phyloP scores from a whole-genome alignment of 2,113 vertebrate species.

The Hyperopisus bebe region DNA sequence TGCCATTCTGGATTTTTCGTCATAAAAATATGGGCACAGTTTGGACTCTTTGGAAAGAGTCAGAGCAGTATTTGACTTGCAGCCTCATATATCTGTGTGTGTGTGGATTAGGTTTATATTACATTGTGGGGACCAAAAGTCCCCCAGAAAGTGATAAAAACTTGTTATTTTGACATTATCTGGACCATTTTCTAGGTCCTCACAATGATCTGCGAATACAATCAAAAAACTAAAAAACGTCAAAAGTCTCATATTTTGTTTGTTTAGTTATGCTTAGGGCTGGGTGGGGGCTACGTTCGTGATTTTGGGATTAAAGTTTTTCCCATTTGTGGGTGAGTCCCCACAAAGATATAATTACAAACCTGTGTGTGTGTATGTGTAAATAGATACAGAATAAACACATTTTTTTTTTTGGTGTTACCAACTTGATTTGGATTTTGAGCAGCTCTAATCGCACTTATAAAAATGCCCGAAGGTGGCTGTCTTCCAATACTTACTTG shows the following conservation, averaged over 20 bases:
- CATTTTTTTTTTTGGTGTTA: background rate
- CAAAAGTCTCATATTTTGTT: too few relatives aligned
- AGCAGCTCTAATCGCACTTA: background rate
- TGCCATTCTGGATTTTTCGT: background rate
- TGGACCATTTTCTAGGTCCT: too few relatives aligned
- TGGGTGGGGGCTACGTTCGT: too few relatives aligned
- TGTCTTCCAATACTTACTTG: background rate
- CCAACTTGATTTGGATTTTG: background rate
- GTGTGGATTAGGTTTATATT: background rate
- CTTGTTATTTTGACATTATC: too few relatives aligned
- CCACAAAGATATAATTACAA: background rate
- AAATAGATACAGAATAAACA: background rate
- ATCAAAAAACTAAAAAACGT: too few relatives aligned
- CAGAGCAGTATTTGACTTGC: background rate
- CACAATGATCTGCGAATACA: too few relatives aligned
- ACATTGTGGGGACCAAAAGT: background rate
- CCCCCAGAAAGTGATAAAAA: too few relatives aligned
- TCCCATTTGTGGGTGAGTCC: too few relatives aligned
- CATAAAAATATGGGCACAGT: background rate
- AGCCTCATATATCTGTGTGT: background rate
- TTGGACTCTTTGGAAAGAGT: background rate
- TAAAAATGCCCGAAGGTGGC: background rate
- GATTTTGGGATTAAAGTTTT: too few relatives aligned
- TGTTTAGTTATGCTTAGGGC: too few relatives aligned
- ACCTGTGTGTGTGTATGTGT: background rate